Base-by-base conservation (phyloP, 2,113 vertebrate genomes). In the Narcine bancroftii region DNA sequence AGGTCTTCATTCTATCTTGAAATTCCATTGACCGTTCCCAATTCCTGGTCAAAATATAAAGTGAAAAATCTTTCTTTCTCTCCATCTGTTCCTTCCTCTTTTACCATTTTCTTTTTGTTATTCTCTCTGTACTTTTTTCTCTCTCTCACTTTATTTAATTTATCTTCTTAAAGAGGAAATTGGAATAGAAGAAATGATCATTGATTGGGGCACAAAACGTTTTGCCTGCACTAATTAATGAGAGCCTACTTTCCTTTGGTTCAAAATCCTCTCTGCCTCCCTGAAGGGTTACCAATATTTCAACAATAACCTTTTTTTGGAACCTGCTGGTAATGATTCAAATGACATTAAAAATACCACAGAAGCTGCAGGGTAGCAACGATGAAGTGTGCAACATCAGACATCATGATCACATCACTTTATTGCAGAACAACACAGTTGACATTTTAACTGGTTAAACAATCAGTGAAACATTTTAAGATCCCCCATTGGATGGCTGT, bases 341-440 rank as follows among this genome's bases (percentile, higher is more conserved):
- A 63, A 60, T 60, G 81, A 36, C 81, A 87, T 39, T 87, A 87
- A 63, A 87, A 87, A 87, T 87, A 87, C 53, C 33, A 60, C n/a
- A 39, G 53, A 9, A 29, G 36, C 81, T 0, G 81, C 81, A 60
- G 81, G 81, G 53, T 2, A n/a, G 56, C 17, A 4, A 21, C 36
- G 81, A 87, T 87, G 17, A 17, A 36, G 2, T 87, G 33, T 15
- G 6, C 19, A 66, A 36, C 33, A 60, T 36, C 81, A 60, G 81
- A 85, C 6, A 36, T 33, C 81, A 53, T 60, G 81, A 87, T 63
- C 81, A 63, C 53, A 87, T 87, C 53, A 87, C 15, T 21, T 53
- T 33, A n/a, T 19, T 9, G 13, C 6, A 60, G 6, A 19, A 63
- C n/a, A 87, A 63, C 81, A 60, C 11, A 6, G 53, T 36, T 87